Evolutionary conservation across 2,888 invertebrate species (phyloP).

Genomic region (Lathronympha strigana): DNA sequence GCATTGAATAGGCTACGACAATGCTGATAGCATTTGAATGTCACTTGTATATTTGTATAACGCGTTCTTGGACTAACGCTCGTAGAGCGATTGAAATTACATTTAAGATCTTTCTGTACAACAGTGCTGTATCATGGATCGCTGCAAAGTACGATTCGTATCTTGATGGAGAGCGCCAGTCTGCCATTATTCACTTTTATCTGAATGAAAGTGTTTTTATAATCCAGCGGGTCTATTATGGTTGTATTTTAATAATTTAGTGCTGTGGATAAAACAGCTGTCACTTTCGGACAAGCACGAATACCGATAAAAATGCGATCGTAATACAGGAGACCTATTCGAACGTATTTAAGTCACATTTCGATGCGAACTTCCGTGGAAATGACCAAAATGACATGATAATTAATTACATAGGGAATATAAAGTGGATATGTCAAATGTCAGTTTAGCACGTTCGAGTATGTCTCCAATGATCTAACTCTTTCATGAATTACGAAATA

Average conservation of each 20-base stretch:
- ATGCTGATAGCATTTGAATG: too few relatives aligned
- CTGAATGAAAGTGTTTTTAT: slow-evolving; percentile 14
- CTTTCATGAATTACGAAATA: too few relatives aligned
- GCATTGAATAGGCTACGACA: too few relatives aligned
- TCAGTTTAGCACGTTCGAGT: too few relatives aligned
- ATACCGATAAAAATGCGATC: too few relatives aligned
- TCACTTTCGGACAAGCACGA: not conserved
- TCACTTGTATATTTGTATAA: not conserved
- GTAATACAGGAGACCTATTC: too few relatives aligned
- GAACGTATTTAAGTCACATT: too few relatives aligned
- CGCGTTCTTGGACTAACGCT: not conserved
- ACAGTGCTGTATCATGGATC: slow-evolving; percentile 3
- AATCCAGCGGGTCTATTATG: not conserved
- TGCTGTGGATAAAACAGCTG: not conserved
- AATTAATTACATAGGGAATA: too few relatives aligned
- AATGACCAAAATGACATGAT: too few relatives aligned
- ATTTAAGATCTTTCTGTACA: not conserved
- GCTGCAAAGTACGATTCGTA: slow-evolving; percentile 14
- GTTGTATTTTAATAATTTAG: not conserved
- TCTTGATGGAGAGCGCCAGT: slow-evolving; percentile 20
- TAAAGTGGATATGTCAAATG: too few relatives aligned
- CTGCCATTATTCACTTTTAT: slow-evolving; percentile 23
- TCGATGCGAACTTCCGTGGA: too few relatives aligned
- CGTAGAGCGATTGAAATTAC: not conserved
- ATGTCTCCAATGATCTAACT: too few relatives aligned